phyloP scores from a whole-genome alignment of 1,140 invertebrate species.

The Lethocerus indicus region DNA sequence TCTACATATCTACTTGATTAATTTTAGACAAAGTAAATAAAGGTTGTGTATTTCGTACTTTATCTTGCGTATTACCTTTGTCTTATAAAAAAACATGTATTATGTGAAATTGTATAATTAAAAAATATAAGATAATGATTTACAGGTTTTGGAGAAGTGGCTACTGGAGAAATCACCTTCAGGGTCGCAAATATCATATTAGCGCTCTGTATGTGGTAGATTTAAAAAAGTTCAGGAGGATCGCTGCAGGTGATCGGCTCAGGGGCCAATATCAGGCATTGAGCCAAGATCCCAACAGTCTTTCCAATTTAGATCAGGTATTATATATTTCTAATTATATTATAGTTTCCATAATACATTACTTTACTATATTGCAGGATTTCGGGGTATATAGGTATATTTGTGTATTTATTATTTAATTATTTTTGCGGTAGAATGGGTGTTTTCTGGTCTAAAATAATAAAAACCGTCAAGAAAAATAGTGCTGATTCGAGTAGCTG shows the following conservation, averaged over 20 bases:
- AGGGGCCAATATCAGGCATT: constrained; percentile 93
- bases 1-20: no score
- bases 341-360: no score
- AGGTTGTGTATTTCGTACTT: no score
- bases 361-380: no score
- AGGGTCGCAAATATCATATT: constrained; percentile 92
- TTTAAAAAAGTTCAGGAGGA: constrained; percentile 85
- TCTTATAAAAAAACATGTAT: no score
- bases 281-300: constrained; percentile 91
- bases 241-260: constrained; percentile 93
- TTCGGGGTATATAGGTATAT: no score
- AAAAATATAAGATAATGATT: no score
- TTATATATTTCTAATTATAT: background rate
- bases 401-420: background rate
- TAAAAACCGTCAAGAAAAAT: no score
- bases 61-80: no score
- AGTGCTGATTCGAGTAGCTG: no score
- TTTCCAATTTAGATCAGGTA: constrained; percentile 85
- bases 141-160: constrained; percentile 91
- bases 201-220: constrained; percentile 97
- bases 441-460: background rate
- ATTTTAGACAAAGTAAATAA: no score
- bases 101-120: no score
- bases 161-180: constrained; percentile 96
- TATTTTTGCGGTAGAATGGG: background rate